phyloP scores from a whole-genome alignment of 2,888 invertebrate genomes.

The Coelinius sp. region DNA sequence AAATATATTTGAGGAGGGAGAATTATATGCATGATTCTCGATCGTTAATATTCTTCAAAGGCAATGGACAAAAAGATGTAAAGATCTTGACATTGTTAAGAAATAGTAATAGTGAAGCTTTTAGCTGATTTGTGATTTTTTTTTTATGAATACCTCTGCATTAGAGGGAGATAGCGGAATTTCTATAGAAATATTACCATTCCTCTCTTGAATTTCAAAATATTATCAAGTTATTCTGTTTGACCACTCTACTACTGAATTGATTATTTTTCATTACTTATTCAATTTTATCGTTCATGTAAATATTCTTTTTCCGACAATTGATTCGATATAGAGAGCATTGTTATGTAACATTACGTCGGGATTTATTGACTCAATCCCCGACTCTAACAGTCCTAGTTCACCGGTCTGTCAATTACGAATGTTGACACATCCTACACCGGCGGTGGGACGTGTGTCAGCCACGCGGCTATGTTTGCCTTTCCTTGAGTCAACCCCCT shows the following conservation, averaged over 20 bases:
- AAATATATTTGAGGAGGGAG: constrained; percentile 23
- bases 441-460: constrained; percentile 50
- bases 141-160: too few relatives aligned
- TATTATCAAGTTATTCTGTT: too few relatives aligned
- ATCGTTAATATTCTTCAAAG: constrained; percentile 1
- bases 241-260: neutral
- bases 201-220: too few relatives aligned
- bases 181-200: too few relatives aligned
- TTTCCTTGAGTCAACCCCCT: constrained; percentile 5
- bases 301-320: neutral
- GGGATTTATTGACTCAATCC: constrained; percentile 17
- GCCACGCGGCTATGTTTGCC: constrained; percentile 49
- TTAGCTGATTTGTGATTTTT: too few relatives aligned
- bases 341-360: neutral
- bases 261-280: neutral
- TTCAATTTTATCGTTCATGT: neutral
- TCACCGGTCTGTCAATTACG: constrained; percentile 57
- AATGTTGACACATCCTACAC: constrained; percentile 49
- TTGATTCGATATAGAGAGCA: constrained; percentile 1
- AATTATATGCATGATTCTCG: neutral
- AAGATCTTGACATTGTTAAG: neutral
- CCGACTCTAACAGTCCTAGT: constrained; percentile 18
- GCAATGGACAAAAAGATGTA: neutral
- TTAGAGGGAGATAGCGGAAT: too few relatives aligned
- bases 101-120: neutral